phyloP scores from a whole-genome alignment of 2,888 invertebrate genomes.

The Entomobrya multifasciata region DNA sequence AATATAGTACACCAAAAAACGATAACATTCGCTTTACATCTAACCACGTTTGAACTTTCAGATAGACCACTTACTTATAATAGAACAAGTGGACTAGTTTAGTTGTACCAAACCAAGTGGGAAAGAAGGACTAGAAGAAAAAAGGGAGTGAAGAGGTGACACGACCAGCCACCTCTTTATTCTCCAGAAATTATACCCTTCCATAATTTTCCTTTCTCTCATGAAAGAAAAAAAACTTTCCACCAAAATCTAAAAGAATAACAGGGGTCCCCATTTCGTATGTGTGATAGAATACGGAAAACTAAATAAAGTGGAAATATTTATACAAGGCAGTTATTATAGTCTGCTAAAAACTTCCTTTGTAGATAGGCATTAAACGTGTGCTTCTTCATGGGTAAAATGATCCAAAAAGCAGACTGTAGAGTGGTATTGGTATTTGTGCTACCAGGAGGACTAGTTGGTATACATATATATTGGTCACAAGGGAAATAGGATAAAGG shows the following conservation, averaged over 20 bases:
- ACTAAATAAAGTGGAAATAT: neutral
- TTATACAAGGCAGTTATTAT: neutral
- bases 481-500: conserved; percentile 65
- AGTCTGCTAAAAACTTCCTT: neutral
- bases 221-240: conserved; percentile 32
- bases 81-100: neutral
- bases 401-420: neutral
- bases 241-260: conserved; percentile 19
- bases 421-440: no score
- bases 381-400: neutral
- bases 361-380: neutral
- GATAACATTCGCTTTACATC: conserved; percentile 6
- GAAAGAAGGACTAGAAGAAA: neutral
- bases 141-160: conserved; percentile 63
- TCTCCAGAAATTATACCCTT: conserved; percentile 66
- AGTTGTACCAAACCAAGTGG: neutral
- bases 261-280: neutral
- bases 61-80: neutral
- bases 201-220: conserved; percentile 52
- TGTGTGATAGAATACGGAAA: neutral
- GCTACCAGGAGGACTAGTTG: no score
- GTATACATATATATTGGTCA: conserved; percentile 36
- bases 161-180: conserved; percentile 72
- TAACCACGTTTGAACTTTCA: neutral
- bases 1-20: conserved; percentile 26